Evolutionary conservation across 2,113 vertebrate genomes (phyloP).

Genomic region (Asarcornis scutulata): DNA sequence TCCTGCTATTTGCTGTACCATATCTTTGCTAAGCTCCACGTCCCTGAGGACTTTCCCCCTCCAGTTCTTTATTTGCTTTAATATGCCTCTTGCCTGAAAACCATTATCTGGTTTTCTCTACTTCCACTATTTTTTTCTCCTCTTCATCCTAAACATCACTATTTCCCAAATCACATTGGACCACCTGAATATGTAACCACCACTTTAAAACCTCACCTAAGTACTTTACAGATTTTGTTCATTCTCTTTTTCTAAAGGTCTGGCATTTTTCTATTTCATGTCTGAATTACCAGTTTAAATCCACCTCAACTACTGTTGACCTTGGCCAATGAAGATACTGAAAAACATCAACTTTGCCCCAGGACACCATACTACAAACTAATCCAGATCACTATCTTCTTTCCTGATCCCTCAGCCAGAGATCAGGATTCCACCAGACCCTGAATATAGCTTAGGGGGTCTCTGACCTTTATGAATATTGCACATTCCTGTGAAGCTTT

Average conservation of each 20-base stretch:
- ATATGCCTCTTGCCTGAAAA: constrained; percentile 41
- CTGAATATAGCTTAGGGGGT: not conserved
- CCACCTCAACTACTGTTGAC: not conserved
- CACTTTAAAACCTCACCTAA: not conserved
- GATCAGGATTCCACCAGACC: accelerated
- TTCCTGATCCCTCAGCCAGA: not conserved
- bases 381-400: not conserved
- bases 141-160: constrained; percentile 47
- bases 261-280: not conserved
- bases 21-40: constrained; percentile 15
- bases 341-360: not conserved
- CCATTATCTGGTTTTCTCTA: constrained; percentile 34
- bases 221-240: not conserved
- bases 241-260: not conserved
- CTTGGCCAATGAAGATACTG: not conserved
- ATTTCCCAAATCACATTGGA: not conserved
- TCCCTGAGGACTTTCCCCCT: constrained; percentile 20
- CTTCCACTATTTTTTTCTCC: constrained; percentile 37
- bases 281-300: not conserved
- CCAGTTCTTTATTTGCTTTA: constrained; percentile 57
- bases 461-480: not conserved
- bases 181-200: not conserved
- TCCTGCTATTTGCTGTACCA: constrained; percentile 40
- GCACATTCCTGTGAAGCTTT: not conserved
- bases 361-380: not conserved